A percentile compares a stretch with the other conserved stretches of the same genome.
Evolutionary conservation across 2,113 vertebrate genomes (phyloP).

Genomic region (Sterrhoptilus dennistouni): DNA sequence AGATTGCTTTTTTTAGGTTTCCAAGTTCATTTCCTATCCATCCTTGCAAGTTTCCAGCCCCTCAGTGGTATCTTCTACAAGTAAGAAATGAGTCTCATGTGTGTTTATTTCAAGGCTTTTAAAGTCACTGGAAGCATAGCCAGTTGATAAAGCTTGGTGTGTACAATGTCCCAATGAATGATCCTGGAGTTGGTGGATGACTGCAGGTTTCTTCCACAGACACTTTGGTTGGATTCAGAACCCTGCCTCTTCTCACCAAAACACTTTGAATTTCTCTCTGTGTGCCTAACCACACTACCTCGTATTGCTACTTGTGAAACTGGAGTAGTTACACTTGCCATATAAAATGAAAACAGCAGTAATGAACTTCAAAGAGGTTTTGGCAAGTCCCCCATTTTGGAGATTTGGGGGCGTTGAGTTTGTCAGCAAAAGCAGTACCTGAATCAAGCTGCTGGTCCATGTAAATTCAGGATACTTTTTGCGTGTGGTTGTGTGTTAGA

Average conservation of each 20-base stretch:
- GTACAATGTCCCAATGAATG: background rate
- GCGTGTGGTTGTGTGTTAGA: background rate
- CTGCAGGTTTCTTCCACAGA: background rate
- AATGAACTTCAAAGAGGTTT: background rate
- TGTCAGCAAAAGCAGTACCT: background rate
- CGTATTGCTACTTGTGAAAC: background rate
- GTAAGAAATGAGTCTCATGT: background rate
- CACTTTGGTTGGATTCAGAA: background rate
- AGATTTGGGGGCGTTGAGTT: background rate
- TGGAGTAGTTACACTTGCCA: background rate
- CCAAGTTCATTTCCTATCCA: background rate
- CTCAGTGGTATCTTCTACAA: background rate
- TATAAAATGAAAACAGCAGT: background rate
- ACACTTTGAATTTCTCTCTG: background rate
- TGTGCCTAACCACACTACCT: accelerated
- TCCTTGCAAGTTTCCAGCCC: background rate
- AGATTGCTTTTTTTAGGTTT: background rate
- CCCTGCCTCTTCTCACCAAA: background rate
- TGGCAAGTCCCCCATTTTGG: background rate
- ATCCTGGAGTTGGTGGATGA: background rate
- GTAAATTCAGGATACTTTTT: background rate
- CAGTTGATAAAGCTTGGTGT: background rate
- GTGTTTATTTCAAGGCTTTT: background rate
- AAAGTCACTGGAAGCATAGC: background rate
- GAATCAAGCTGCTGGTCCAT: background rate